Evolutionary conservation across 2,888 invertebrate species (phyloP), one percentile per base, ranked within the genome.

Genomic region (Nasonovia ribisnigri): DNA sequence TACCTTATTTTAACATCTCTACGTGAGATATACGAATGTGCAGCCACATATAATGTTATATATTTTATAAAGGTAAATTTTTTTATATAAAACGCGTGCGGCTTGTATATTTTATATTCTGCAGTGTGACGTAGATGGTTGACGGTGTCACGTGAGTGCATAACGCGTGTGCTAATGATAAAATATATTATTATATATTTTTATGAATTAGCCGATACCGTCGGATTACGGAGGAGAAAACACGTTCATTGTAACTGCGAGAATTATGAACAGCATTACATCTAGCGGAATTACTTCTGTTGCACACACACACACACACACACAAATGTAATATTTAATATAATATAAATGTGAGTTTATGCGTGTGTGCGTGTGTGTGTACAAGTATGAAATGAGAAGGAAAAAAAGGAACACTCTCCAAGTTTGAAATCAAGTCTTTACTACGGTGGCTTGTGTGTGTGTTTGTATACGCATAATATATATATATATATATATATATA

Each of bases 381-480:
- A 36, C 42, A 13, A 42, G 42, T 88, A 88, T 46, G 36, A 84
- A 84, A 91, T 4, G 54, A 91, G 54, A 16, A 51, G 51, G 84
- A 46, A 60, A n/a, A 57, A 86, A n/a, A 84, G 20, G n/a, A 87
- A 87, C 48, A 91, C 54, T 91, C 86, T 57, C 84, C 46, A n/a
- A 86, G 84, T 91, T 86, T 46, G 92, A 92, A 92, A 87, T 92
- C 92, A 87, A 92, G 87, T 91, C 84, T 91, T 11, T 36, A 90
- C 48, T 77, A 48, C n/a, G 84, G 8, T n/a, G 84, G 84, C 20
- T 51, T 51, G 29, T 84, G 29, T 42, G 24, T 67, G 24, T 88
- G n/a, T 60, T 16, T 60, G 43, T 48, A 48, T 36, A n/a, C 29
- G 16, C 29, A 16, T 43, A 26, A 60, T 11, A 16, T 1, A 29